Evolutionary conservation across 2,113 vertebrate species (phyloP).

Genomic region (Hipposideros armiger): DNA sequence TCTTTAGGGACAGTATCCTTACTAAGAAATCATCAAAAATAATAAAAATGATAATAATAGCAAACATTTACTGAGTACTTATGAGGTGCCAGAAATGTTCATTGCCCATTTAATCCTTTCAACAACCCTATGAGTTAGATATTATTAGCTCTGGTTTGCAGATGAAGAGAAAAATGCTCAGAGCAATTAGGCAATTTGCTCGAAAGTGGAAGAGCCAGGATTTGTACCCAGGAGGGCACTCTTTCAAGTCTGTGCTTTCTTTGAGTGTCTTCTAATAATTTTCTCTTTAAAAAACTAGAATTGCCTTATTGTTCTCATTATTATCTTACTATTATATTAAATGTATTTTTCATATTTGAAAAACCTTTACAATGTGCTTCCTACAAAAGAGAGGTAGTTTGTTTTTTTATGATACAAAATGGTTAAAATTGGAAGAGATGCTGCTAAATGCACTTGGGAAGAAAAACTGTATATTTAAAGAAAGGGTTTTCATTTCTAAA

Average conservation of each 20-base stretch:
- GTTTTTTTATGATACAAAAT: background rate
- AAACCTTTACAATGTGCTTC: background rate
- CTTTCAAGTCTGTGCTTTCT: background rate
- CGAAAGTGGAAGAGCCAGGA: background rate
- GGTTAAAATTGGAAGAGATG: constrained; percentile 2
- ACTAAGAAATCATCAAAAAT: background rate
- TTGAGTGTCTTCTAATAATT: background rate
- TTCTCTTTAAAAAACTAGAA: background rate
- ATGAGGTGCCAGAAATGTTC: background rate
- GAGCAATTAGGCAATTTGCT: background rate
- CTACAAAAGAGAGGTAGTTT: background rate
- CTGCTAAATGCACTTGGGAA: background rate
- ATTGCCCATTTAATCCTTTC: background rate
- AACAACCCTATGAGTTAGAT: background rate
- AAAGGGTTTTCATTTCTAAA: constrained; percentile 53
- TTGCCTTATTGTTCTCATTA: background rate
- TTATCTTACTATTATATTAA: background rate
- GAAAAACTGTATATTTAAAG: background rate
- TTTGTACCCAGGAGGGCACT: background rate
- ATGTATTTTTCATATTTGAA: constrained; percentile 14
- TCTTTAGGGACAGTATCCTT: background rate
- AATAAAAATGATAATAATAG: constrained; percentile 28
- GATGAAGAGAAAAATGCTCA: background rate
- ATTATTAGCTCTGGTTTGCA: background rate
- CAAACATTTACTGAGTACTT: background rate